These are phyloP conservation scores for Eumeta japonica DNA, from an alignment of 1,140 invertebrate species.

Conservation along the genomic window DNA sequence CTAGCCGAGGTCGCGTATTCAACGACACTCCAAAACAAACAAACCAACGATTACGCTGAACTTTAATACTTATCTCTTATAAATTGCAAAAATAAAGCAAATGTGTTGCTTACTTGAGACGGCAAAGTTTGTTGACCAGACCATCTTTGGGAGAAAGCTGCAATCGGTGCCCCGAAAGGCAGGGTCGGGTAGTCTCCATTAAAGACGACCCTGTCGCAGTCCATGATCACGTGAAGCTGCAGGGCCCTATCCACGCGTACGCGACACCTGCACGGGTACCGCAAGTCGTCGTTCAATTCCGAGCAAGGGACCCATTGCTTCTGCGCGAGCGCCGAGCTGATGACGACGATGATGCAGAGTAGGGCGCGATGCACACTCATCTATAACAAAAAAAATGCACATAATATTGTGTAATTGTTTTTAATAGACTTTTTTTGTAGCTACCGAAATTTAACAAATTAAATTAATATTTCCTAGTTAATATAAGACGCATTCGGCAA, in stretches of 20 bases:
- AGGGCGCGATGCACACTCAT: no score
- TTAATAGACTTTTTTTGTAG: no score
- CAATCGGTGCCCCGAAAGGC: constrained; percentile 72
- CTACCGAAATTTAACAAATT: no score
- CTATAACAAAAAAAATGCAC: no score
- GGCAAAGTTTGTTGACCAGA: constrained; percentile 79
- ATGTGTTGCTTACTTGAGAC: constrained; percentile 67
- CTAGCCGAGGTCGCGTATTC: no score
- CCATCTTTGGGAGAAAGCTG: constrained; percentile 72
- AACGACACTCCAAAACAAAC: no score
- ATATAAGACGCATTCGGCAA: no score
- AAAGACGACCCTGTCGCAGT: constrained; percentile 84
- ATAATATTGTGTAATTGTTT: no score
- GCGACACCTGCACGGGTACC: constrained; percentile 63
- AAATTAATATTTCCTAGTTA: no score
- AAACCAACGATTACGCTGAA: not conserved
- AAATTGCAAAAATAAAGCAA: no score
- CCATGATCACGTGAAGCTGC: constrained; percentile 62
- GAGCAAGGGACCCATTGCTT: constrained; percentile 63
- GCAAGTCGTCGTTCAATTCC: constrained; percentile 64
- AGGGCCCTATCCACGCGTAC: constrained; percentile 46
- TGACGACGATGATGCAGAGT: no score
- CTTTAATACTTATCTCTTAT: constrained; percentile 18
- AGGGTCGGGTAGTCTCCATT: constrained; percentile 70
- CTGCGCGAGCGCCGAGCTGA: no score